phyloP scores from a whole-genome alignment of 2,113 vertebrate genomes.

The Menidia beryllina region DNA sequence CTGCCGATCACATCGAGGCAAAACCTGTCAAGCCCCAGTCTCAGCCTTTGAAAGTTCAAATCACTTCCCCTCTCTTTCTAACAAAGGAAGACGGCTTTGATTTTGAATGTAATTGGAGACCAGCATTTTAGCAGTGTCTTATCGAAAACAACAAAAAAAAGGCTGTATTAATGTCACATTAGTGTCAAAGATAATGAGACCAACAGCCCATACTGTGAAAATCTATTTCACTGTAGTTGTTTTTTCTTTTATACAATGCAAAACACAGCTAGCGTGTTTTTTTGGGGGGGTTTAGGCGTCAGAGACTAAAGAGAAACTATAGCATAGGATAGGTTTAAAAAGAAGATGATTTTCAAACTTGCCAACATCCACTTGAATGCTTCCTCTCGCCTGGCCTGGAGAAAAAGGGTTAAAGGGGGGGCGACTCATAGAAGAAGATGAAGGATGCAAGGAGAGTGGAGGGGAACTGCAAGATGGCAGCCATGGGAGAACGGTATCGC shows the following conservation, averaged over 20 bases:
- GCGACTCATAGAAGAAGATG: slow-evolving; percentile 38
- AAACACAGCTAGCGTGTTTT: too few relatives aligned
- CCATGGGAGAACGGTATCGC: slow-evolving; percentile 70
- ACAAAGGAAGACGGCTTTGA: slow-evolving; percentile 43
- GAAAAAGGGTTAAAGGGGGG: slow-evolving; percentile 39
- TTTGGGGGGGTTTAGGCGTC: too few relatives aligned
- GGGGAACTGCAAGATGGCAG: slow-evolving; percentile 64
- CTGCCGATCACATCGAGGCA: slow-evolving; percentile 56
- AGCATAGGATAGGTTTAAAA: background rate
- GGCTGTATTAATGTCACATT: slow-evolving; percentile 7
- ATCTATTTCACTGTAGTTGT: slow-evolving; percentile 8
- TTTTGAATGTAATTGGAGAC: slow-evolving; percentile 14
- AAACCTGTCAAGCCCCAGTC: slow-evolving; percentile 47
- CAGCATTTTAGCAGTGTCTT: slow-evolving; percentile 9
- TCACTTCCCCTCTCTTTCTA: slow-evolving; percentile 15
- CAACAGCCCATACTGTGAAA: background rate
- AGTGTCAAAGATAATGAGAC: slow-evolving; percentile 9
- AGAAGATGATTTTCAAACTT: background rate
- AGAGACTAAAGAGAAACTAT: too few relatives aligned
- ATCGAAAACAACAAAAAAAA: slow-evolving; percentile 1
- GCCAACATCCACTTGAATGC: too few relatives aligned
- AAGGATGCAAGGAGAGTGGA: background rate
- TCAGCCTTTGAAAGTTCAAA: slow-evolving; percentile 67
- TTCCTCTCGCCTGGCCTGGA: slow-evolving; percentile 13
- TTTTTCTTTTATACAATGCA: background rate